phyloP scores from a whole-genome alignment of 1,140 invertebrate species.

The Melanaphis sacchari region DNA sequence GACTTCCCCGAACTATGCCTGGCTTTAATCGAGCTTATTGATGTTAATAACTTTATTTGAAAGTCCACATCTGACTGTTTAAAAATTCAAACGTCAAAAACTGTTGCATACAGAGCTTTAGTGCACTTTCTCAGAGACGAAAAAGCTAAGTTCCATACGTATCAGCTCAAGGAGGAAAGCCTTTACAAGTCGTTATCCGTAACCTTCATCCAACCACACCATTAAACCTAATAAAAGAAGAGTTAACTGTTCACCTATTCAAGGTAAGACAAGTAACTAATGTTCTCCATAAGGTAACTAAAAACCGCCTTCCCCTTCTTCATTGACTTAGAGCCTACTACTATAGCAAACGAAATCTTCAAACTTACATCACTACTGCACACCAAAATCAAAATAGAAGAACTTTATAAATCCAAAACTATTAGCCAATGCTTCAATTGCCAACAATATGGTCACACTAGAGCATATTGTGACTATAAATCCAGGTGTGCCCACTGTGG shows the following conservation, averaged over 20 bases:
- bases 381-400: slow-evolving; percentile 61
- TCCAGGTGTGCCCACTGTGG: slow-evolving; percentile 64
- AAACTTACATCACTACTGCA: not conserved
- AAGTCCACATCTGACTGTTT: too few relatives aligned
- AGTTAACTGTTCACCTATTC: not conserved
- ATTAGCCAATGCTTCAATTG: slow-evolving; percentile 61
- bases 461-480: slow-evolving; percentile 62
- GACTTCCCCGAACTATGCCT: not conserved
- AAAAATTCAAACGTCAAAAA: too few relatives aligned
- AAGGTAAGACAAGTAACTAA: too few relatives aligned
- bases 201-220: slow-evolving; percentile 33
- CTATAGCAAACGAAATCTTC: too few relatives aligned
- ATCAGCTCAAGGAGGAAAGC: slow-evolving; percentile 47
- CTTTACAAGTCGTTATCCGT: slow-evolving; percentile 24
- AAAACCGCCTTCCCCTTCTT: too few relatives aligned
- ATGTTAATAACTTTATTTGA: too few relatives aligned
- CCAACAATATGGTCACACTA: slow-evolving; percentile 60
- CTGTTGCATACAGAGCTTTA: too few relatives aligned
- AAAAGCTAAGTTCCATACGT: not conserved
- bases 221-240: not conserved
- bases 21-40: too few relatives aligned
- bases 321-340: too few relatives aligned
- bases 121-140: not conserved
- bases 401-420: slow-evolving; percentile 61
- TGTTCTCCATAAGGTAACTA: not conserved